Percentiles rank a stretch among this genome's conserved stretches.
Evolutionary conservation across 2,113 vertebrate species (phyloP).

Genomic region (Gobio gobio): DNA sequence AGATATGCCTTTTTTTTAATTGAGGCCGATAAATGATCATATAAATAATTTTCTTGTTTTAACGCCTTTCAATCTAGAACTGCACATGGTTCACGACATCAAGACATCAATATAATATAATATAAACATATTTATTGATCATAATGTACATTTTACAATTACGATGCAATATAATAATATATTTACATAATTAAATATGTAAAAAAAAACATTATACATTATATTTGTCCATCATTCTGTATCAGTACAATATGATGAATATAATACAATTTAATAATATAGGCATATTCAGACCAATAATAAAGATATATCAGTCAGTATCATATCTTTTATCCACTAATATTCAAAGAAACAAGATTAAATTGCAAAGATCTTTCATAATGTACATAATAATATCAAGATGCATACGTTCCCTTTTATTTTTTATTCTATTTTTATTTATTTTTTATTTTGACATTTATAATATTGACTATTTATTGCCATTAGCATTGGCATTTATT

Average conservation of each 20-base stretch:
- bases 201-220: no score
- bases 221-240: no score
- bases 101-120: background rate
- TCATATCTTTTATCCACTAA: background rate
- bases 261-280: background rate
- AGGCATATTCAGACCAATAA: background rate
- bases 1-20: background rate
- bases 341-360: background rate
- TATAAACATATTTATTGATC: background rate
- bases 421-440: background rate
- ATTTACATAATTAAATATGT: no score
- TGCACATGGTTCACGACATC: background rate
- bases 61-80: background rate
- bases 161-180: no score
- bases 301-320: background rate
- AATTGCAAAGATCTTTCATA: background rate
- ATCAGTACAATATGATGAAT: no score
- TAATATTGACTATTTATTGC: no score
- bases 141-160: no score
- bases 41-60: background rate
- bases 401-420: background rate
- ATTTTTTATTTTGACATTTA: background rate
- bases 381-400: background rate
- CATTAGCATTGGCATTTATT: no score
- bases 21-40: background rate